phyloP scores from a whole-genome alignment of 2,888 invertebrate genomes.

The Agrotis segetum region DNA sequence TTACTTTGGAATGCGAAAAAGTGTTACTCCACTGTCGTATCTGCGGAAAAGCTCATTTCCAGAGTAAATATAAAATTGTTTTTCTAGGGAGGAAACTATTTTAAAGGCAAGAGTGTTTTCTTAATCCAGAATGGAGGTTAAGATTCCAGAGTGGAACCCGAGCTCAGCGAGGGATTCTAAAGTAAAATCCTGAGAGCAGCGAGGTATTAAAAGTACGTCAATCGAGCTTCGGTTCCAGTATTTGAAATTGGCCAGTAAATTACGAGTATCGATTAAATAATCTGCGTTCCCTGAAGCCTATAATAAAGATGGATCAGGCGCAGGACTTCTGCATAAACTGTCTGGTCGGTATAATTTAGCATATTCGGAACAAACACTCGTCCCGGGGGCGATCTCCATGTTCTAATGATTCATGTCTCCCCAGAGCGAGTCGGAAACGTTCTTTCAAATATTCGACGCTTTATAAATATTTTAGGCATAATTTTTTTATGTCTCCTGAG shows the following conservation, averaged over 20 bases:
- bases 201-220: too few relatives aligned
- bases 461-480: slow-evolving; percentile 28
- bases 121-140: too few relatives aligned
- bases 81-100: too few relatives aligned
- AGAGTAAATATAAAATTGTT: too few relatives aligned
- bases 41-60: background rate
- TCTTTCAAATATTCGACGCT: slow-evolving; percentile 32
- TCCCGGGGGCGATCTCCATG: slow-evolving; percentile 35
- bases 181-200: too few relatives aligned
- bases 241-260: too few relatives aligned
- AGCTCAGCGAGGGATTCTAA: too few relatives aligned
- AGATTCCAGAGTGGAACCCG: too few relatives aligned
- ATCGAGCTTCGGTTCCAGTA: too few relatives aligned
- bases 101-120: too few relatives aligned
- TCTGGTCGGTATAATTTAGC: slow-evolving; percentile 19
- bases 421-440: slow-evolving; percentile 35
- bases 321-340: slow-evolving; percentile 25
- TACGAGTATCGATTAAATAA: too few relatives aligned
- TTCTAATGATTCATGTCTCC: slow-evolving; percentile 56
- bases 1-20: slow-evolving; percentile 24
- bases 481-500: slow-evolving; percentile 20
- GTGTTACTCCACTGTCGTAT: slow-evolving; percentile 11
- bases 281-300: background rate
- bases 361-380: slow-evolving; percentile 36
- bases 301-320: background rate